Conservation (phyloP, 1,140 invertebrate genomes). For the Heliconius himera region DNA sequence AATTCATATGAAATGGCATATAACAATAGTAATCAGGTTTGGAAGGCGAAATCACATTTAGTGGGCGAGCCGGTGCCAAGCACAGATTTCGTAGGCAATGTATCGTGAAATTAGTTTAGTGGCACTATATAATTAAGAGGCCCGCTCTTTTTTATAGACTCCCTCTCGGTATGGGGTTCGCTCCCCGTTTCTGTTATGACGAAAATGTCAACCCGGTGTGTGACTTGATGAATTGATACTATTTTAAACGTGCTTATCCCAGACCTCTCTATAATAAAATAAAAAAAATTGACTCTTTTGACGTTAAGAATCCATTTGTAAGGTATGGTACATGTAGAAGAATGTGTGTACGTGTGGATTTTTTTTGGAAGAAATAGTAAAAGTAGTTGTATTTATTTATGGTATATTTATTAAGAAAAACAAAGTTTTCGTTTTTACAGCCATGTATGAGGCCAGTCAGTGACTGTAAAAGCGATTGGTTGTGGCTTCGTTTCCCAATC, state of each 20-base stretch:
- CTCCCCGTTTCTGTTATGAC: constrained; percentile 68
- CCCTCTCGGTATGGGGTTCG: constrained; percentile 50
- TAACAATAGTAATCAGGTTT: constrained; percentile 78
- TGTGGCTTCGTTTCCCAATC: too few relatives aligned
- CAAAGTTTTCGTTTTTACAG: too few relatives aligned
- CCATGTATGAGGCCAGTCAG: too few relatives aligned
- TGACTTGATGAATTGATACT: constrained; percentile 78
- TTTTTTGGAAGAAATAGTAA: neutral
- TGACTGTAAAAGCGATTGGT: too few relatives aligned
- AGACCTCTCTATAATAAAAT: constrained; percentile 29
- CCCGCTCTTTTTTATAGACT: constrained; percentile 73
- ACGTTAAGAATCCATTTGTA: constrained; percentile 1
- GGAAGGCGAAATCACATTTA: constrained; percentile 74
- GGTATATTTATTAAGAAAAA: too few relatives aligned
- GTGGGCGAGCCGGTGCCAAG: constrained; percentile 75
- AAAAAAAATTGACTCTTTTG: constrained; percentile 2
- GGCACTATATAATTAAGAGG: constrained; percentile 79
- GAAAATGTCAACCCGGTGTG: constrained; percentile 79
- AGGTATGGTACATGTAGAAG: neutral
- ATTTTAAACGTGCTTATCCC: constrained; percentile 62
- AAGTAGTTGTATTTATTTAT: neutral
- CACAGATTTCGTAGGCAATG: constrained; percentile 80
- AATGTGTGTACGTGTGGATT: too few relatives aligned
- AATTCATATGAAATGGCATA: constrained; percentile 75
- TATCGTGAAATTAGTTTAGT: constrained; percentile 82